A percentile compares a stretch with the other conserved stretches of the same genome.
Evolutionary conservation across 2,113 vertebrate genomes (phyloP).

Genomic region (Myrmecophaga tridactyla): DNA sequence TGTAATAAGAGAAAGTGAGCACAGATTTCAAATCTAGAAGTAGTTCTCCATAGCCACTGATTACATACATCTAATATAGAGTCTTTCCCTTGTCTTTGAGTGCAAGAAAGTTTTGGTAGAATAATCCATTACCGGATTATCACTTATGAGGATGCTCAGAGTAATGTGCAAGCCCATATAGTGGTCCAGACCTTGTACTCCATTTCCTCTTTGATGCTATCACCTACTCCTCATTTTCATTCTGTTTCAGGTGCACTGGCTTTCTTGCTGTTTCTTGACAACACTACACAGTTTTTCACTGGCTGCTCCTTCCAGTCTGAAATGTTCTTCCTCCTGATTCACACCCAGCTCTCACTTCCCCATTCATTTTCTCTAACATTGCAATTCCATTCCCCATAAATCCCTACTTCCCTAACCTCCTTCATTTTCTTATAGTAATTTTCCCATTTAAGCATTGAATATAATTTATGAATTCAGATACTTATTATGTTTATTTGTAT

Average conservation of each 20-base stretch:
- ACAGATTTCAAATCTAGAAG: too few relatives aligned
- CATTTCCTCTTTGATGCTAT: not conserved
- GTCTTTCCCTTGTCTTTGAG: not conserved
- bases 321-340: not conserved
- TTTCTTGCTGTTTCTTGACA: not conserved
- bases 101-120: not conserved
- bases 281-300: not conserved
- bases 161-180: not conserved
- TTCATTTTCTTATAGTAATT: not conserved
- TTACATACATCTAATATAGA: too few relatives aligned
- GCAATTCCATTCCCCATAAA: not conserved
- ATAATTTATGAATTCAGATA: not conserved
- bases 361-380: conserved; percentile 20
- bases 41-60: too few relatives aligned
- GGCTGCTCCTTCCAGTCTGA: not conserved
- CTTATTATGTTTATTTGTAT: not conserved
- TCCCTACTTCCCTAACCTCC: not conserved
- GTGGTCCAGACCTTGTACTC: not conserved
- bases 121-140: not conserved
- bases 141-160: not conserved
- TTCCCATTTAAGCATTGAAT: not conserved
- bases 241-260: not conserved
- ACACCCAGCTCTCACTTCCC: not conserved
- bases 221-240: not conserved
- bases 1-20: too few relatives aligned